A percentile compares a stretch with the other conserved stretches of the same genome.
Conservation (phyloP, 1,140 invertebrate species). For the Trichonephila inaurata region DNA sequence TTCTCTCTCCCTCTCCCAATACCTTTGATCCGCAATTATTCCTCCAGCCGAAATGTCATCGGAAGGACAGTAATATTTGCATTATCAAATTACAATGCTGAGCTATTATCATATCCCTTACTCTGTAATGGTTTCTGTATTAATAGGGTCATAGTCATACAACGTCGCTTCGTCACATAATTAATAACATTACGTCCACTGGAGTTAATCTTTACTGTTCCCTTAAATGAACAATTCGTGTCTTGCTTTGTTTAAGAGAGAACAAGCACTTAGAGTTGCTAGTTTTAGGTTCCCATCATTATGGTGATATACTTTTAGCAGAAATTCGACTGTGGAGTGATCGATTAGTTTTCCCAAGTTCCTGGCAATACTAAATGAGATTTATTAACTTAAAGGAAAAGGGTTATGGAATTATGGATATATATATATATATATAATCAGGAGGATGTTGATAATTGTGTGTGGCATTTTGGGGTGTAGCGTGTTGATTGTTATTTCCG, state of each 20-base stretch:
- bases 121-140: constrained; percentile 42
- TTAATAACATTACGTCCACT: constrained; percentile 53
- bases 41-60: constrained; percentile 32
- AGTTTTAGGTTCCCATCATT: neutral
- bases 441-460: neutral
- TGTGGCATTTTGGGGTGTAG: neutral
- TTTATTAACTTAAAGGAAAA: neutral
- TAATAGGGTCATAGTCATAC: constrained; percentile 45
- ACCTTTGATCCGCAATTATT: constrained; percentile 61
- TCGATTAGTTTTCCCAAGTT: neutral
- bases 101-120: constrained; percentile 67
- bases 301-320: neutral
- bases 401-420: constrained; percentile 3
- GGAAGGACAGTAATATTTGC: constrained; percentile 42
- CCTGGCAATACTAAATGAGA: neutral
- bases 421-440: neutral
- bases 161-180: constrained; percentile 23
- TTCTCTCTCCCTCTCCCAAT: neutral
- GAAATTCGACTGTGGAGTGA: neutral
- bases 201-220: constrained; percentile 56
- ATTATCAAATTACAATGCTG: constrained; percentile 61
- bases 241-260: neutral
- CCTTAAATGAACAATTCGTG: neutral
- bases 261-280: neutral
- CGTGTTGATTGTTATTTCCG: no score